A percentile compares a stretch with the other conserved stretches of the same genome.
These are phyloP conservation scores for Operophtera brumata DNA, from an alignment of 2,888 invertebrate genomes.

Conservation along the genomic window DNA sequence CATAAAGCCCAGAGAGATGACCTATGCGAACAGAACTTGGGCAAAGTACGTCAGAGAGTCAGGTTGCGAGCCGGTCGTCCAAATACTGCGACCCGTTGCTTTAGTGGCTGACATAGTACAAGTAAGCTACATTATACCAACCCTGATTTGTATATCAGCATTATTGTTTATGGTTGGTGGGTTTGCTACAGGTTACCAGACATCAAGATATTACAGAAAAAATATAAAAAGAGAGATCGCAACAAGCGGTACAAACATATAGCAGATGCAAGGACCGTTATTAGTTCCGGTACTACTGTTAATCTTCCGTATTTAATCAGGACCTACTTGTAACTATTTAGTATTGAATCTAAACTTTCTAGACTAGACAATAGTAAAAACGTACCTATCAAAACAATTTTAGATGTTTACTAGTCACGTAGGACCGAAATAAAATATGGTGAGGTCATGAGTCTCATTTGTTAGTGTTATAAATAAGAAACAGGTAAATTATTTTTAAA, in stretches of 20 bases:
- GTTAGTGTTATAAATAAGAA: constrained; percentile 4
- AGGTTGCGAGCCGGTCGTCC: constrained; percentile 80
- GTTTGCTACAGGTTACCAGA: constrained; percentile 1
- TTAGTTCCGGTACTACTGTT: neutral
- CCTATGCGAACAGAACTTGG: constrained; percentile 84
- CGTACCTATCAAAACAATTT: constrained; percentile 4
- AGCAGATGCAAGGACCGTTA: neutral
- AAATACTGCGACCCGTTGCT: constrained; percentile 70
- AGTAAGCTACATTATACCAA: constrained; percentile 29
- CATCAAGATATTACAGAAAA: constrained; percentile 1
- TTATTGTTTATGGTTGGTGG: constrained; percentile 2
- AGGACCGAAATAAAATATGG: constrained; percentile 7
- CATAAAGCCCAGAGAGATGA: constrained; percentile 80
- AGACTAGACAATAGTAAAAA: neutral
- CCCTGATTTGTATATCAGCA: neutral
- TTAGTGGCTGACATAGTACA: constrained; percentile 52
- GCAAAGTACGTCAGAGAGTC: constrained; percentile 86
- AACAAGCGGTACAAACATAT: neutral
- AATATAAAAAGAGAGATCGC: neutral
- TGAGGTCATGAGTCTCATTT: constrained; percentile 9
- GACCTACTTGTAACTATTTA: neutral
- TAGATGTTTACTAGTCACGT: constrained; percentile 20
- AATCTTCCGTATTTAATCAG: neutral
- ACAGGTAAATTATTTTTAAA: constrained; percentile 2
- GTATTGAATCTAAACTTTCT: neutral